Percentiles rank a stretch among this genome's conserved stretches.
These are phyloP conservation scores for Nasonia longicornis DNA, from an alignment of 1,140 invertebrate species.

Conservation along the genomic window DNA sequence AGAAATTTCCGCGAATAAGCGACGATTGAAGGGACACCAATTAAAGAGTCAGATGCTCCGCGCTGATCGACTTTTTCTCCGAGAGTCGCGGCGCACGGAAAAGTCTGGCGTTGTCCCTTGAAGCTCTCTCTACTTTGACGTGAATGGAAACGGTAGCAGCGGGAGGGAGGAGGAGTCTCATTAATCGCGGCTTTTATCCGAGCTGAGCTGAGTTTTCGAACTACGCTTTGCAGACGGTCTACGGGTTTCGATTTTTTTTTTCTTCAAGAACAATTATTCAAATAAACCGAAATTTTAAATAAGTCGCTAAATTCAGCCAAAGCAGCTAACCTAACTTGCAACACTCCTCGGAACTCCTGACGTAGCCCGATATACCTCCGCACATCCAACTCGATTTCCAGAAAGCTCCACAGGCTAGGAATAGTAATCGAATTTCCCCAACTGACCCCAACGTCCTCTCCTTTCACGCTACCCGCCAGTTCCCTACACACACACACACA, in stretches of 20 bases:
- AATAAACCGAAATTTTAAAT: too few relatives aligned
- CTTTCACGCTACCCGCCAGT: too few relatives aligned
- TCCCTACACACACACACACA: too few relatives aligned
- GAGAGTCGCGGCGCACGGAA: not conserved
- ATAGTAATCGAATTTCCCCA: too few relatives aligned
- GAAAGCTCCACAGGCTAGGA: too few relatives aligned
- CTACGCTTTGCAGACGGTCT: not conserved
- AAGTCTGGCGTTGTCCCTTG: not conserved
- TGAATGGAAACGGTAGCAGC: not conserved
- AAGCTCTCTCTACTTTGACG: not conserved
- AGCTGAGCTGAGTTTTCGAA: not conserved
- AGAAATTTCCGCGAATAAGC: not conserved
- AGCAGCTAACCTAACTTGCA: too few relatives aligned
- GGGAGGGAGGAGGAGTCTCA: not conserved
- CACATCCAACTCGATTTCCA: too few relatives aligned
- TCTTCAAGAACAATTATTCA: too few relatives aligned
- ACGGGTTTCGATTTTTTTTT: too few relatives aligned
- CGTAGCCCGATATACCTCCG: not conserved
- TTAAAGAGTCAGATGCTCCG: not conserved
- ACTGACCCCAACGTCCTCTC: too few relatives aligned
- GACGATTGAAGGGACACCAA: not conserved
- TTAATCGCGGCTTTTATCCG: conserved; percentile 19
- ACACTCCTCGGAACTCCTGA: not conserved
- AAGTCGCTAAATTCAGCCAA: too few relatives aligned
- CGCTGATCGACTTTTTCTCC: not conserved